Evolutionary conservation across 2,797 vertebrate species (phyloP), one percentile per base, ranked within the genome.

Genomic region (Pseudochromis fuscus): DNA sequence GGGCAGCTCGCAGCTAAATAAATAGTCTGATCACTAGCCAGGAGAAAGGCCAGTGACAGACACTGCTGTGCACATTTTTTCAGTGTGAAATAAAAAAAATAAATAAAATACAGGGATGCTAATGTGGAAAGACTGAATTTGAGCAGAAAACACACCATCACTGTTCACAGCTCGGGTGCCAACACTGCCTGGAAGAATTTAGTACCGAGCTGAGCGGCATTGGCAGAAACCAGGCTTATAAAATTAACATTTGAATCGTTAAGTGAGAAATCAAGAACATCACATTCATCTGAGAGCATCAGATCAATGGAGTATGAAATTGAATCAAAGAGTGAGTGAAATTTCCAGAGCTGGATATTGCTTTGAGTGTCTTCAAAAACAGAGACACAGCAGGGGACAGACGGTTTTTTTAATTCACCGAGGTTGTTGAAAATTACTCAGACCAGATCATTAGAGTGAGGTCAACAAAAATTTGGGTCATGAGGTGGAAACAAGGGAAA

Each of bases 221-320:
- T 83, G 79, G 53, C 66, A 80, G 63, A 69, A 50, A 76, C 48
- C 38, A 15, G 42, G 72, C 42, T 80, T 77, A 84, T 77, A 31
- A 9, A 87, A 87, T 85, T 72, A 81, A 63, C 60, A 60, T 79
- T 73, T 51, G 31, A 81, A 82, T 77, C 5, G 28, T 79, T 80
- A 79, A 79, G 57, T 72, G 63, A 79, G 40, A 61, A 79, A 79
- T 76, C 61, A 83, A 60, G 67, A 85, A 65, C 51, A 77, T 65
- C 33, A 30, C 59, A 76, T 78, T 85, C 55, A 70, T 83, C 35
- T 28, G 58, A 77, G 52, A 74, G 60, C 57, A 46, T 66, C 58
- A 55, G 70, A 66, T 77, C 75, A 75, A 51, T 79, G 30, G 71
- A 62, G 59, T 44, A 76, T 72, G 59, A 76, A 79, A 83, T 40